Evolutionary conservation across 2,888 invertebrate genomes (phyloP), one percentile per base, ranked within the genome.

Genomic region (Plagiodera versicolora): DNA sequence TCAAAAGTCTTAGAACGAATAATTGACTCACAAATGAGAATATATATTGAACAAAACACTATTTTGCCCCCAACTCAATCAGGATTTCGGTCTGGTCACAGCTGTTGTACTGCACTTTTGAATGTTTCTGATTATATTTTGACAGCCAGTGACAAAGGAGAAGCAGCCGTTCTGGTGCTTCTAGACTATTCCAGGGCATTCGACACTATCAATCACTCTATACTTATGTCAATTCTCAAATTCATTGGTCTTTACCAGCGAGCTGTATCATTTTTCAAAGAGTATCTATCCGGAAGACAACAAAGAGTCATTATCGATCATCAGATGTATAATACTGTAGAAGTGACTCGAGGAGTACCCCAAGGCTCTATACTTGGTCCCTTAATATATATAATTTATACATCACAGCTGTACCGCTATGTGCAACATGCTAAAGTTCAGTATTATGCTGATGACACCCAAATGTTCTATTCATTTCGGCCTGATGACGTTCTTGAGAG

Each of bases 141-240:
- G n/a, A 17, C 39, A 20, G 56, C 50, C 16, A 11, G 39, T 11
- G 50, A 56, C 47, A 49, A 9, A 14, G 52, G 44, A 3, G 14
- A 45, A 49, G 55, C 47, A 48, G 17, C 60, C 11, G 19, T 35
- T 17, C n/a, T 53, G 4, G 24, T 51, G 5, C 16, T 57, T 45
- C 28, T 60, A 9, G 60, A 52, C 51, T 54, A 57, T 35, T 51
- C 51, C 2, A 60, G 57, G 20, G 60, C 56, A 32, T 60, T 60
- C 20, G 56, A 60, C 51, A 54, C 54, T 8, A 45, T 60, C n/a
- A 47, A 60, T 46, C 60, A 60, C 39, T 32, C 28, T 16, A 45
- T 57, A 11, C 52, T 60, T 30, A 24, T 50, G 24, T 51, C 60
- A 10, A 60, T 57, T 16, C 32, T 58, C 9, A 47, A 17, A n/a